Evolutionary conservation across 1,140 invertebrate genomes (phyloP).

Genomic region (Drosophila fuyamai): DNA sequence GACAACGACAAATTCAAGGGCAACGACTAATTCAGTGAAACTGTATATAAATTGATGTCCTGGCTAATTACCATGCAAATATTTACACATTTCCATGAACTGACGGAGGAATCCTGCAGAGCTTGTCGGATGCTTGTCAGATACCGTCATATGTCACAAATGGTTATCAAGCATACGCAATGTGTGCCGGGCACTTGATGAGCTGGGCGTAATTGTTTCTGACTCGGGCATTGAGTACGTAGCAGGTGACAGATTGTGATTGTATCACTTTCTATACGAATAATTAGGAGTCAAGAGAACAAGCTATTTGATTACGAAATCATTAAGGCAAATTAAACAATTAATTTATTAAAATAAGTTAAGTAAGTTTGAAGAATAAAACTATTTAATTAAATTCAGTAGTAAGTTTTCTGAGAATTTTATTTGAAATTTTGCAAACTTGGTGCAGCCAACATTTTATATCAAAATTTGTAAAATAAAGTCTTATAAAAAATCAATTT

Average conservation of each 20-base stretch:
- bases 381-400: no score
- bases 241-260: constrained; percentile 25
- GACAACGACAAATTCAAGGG: constrained; percentile 62
- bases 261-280: constrained; percentile 14
- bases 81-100: constrained; percentile 53
- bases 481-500: no score
- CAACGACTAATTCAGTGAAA: constrained; percentile 38
- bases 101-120: constrained; percentile 36
- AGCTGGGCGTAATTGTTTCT: constrained; percentile 50
- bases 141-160: constrained; percentile 37
- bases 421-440: no score
- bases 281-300: neutral
- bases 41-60: constrained; percentile 45
- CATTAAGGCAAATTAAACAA: no score
- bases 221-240: constrained; percentile 21
- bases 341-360: no score
- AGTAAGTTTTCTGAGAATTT: no score
- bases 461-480: no score
- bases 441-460: no score
- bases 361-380: no score
- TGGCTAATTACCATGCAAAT: constrained; percentile 76
- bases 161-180: constrained; percentile 43
- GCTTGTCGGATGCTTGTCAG: constrained; percentile 47
- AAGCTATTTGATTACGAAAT: neutral
- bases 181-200: constrained; percentile 41